Conservation (phyloP, 2,888 invertebrate genomes). For the Cheilosia variabilis region DNA sequence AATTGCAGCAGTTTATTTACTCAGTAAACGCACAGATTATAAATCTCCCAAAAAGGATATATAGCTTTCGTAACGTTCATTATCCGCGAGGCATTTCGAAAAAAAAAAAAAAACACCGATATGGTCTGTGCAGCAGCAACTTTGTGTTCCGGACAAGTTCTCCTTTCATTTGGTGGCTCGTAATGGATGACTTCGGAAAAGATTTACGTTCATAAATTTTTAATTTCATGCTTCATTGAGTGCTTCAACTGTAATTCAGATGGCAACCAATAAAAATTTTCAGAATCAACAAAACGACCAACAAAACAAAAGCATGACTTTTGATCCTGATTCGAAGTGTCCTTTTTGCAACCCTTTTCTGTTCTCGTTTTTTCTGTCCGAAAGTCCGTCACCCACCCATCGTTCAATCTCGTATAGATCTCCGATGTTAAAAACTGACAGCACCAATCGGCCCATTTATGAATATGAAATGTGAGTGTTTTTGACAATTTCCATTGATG, state of each 20-base stretch:
- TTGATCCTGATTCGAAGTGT: conserved; percentile 42
- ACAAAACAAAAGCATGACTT: conserved; percentile 32
- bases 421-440: conserved; percentile 23
- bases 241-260: conserved; percentile 37
- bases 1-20: conserved; percentile 33
- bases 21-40: conserved; percentile 26
- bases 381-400: not conserved
- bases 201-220: conserved; percentile 58
- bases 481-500: conserved; percentile 27
- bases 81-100: conserved; percentile 11
- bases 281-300: conserved; percentile 11
- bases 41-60: conserved; percentile 29
- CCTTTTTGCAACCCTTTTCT: conserved; percentile 42
- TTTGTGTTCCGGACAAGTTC: conserved; percentile 3
- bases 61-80: conserved; percentile 27
- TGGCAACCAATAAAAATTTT: conserved; percentile 34
- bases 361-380: not conserved
- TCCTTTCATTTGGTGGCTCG: conserved; percentile 10
- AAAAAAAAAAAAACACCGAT: conserved; percentile 1
- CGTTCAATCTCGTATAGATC: conserved; percentile 17
- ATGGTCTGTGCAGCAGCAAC: conserved; percentile 14
- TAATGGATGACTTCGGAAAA: conserved; percentile 51
- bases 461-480: conserved; percentile 50
- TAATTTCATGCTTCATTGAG: conserved; percentile 64
- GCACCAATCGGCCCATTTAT: conserved; percentile 44